A percentile compares a stretch with the other conserved stretches of the same genome.
These are phyloP conservation scores for Pangasianodon hypophthalmus DNA, from an alignment of 2,113 vertebrate genomes.

Conservation along the genomic window DNA sequence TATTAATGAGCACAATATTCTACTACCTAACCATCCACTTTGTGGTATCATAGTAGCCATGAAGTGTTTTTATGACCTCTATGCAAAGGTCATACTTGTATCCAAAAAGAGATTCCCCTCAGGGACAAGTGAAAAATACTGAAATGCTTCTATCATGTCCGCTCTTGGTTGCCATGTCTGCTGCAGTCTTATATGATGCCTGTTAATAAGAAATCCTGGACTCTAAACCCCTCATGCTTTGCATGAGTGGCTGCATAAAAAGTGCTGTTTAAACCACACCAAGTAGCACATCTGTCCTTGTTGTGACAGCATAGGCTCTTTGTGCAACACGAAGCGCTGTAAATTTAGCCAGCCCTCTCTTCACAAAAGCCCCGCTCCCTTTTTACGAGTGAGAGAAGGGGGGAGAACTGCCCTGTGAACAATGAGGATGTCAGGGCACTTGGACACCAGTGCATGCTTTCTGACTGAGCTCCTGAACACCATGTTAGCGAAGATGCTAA, in stretches of 20 bases:
- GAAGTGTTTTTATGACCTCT: conserved; percentile 11
- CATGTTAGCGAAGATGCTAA: conserved; percentile 50
- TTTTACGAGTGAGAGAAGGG: conserved; percentile 59
- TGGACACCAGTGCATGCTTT: conserved; percentile 71
- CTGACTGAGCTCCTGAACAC: conserved; percentile 61
- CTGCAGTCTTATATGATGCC: not conserved
- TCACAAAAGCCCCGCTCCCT: conserved; percentile 72
- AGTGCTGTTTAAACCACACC: conserved; percentile 58
- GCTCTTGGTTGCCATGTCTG: not conserved
- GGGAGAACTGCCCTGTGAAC: conserved; percentile 71
- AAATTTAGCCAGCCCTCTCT: conserved; percentile 70
- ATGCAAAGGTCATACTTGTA: not conserved
- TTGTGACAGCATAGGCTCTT: conserved; percentile 68
- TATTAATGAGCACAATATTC: conserved; percentile 20
- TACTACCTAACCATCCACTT: not conserved
- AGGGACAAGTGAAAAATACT: not conserved
- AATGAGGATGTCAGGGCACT: conserved; percentile 69
- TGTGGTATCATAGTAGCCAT: not conserved
- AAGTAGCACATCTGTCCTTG: conserved; percentile 67
- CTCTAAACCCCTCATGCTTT: conserved; percentile 35
- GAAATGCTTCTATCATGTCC: conserved; percentile 34
- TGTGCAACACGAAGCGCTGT: conserved; percentile 66
- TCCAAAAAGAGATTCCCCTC: not conserved
- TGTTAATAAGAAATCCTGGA: conserved; percentile 11
- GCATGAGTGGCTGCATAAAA: conserved; percentile 59